A percentile compares a stretch with the other conserved stretches of the same genome.
phyloP scores from a whole-genome alignment of 2,113 vertebrate species.

The Sus scrofa region DNA sequence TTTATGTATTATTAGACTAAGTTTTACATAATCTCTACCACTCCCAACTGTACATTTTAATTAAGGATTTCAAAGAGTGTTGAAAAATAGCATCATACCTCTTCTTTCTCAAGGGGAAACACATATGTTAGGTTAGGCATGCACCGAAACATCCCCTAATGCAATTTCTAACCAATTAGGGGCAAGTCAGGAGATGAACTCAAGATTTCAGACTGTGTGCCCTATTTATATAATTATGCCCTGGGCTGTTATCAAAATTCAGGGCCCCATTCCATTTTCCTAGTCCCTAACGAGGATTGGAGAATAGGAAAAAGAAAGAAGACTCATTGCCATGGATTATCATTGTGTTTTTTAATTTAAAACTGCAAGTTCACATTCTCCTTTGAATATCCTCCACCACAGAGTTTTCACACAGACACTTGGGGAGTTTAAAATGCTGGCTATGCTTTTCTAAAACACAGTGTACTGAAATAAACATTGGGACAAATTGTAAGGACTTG shows the following conservation, averaged over 20 bases:
- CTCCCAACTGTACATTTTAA: not conserved
- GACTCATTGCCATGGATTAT: not conserved
- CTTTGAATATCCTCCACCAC: conserved; percentile 24
- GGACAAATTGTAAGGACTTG: not conserved
- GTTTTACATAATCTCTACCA: conserved; percentile 7
- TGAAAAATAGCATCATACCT: not conserved
- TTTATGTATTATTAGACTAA: not conserved
- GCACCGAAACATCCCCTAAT: fast-evolving
- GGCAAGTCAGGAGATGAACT: not conserved
- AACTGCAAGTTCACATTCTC: conserved; percentile 63
- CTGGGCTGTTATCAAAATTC: not conserved
- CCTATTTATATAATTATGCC: not conserved
- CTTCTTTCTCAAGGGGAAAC: not conserved
- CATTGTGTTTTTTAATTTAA: conserved; percentile 75
- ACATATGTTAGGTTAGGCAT: not conserved
- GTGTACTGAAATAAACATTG: not conserved
- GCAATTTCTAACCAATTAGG: not conserved
- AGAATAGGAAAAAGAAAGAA: not conserved
- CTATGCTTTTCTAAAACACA: conserved; percentile 52
- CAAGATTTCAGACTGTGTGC: not conserved
- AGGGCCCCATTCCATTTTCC: conserved; percentile 22
- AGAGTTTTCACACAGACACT: not conserved
- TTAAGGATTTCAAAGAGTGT: not conserved
- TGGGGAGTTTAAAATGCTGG: conserved; percentile 63
- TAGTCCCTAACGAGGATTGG: conserved; percentile 22